Evolutionary conservation across 2,113 vertebrate species (phyloP).

Genomic region (Lates calcarifer): DNA sequence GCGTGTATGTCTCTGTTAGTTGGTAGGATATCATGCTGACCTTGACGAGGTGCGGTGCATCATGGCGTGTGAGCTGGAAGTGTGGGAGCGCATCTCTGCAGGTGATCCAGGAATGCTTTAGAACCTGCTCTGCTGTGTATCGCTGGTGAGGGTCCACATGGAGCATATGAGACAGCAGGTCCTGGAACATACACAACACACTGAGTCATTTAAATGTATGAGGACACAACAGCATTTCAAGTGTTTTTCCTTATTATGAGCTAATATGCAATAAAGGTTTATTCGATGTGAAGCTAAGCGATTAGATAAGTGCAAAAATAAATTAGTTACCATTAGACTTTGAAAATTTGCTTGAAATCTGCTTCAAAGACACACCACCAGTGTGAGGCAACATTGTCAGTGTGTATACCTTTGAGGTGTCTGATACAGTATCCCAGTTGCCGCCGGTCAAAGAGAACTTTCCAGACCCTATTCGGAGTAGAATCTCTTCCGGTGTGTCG

Average conservation of each 20-base stretch:
- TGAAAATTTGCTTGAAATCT: not conserved
- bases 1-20: not conserved
- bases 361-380: not conserved
- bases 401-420: slow-evolving; percentile 91
- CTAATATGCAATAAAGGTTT: not conserved
- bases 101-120: slow-evolving; percentile 97
- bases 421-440: slow-evolving; percentile 97
- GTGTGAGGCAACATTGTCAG: not conserved
- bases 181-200: slow-evolving; percentile 80
- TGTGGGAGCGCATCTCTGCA: slow-evolving; percentile 92
- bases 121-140: slow-evolving; percentile 94
- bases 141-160: slow-evolving; percentile 97
- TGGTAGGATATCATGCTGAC: slow-evolving; percentile 76
- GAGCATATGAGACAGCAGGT: slow-evolving; percentile 97
- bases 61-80: slow-evolving; percentile 93
- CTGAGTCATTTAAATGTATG: not conserved
- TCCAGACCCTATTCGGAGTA: slow-evolving; percentile 94
- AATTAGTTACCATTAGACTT: not conserved
- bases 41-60: slow-evolving; percentile 92
- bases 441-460: slow-evolving; percentile 96
- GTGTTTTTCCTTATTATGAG: not conserved
- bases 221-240: not conserved
- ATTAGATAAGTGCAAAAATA: not conserved
- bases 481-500: slow-evolving; percentile 97
- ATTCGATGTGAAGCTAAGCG: not conserved